These are phyloP conservation scores for Ammospiza caudacuta DNA, from an alignment of 2,113 vertebrate genomes.

Conservation along the genomic window DNA sequence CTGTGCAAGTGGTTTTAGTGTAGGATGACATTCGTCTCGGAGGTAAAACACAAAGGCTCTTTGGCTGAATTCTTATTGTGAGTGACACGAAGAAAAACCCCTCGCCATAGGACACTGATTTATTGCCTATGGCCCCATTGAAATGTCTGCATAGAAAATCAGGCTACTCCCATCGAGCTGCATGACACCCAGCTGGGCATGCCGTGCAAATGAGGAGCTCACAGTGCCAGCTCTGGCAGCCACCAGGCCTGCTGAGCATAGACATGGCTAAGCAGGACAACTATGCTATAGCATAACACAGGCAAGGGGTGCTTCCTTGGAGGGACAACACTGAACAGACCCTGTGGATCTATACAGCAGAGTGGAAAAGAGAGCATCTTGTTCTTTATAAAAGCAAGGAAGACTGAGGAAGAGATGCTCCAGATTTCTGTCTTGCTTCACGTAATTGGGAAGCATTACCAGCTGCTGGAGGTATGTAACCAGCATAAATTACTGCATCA, in stretches of 20 bases:
- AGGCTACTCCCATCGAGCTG: not conserved
- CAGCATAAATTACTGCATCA: slow-evolving; percentile 15
- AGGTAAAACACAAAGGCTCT: slow-evolving; percentile 10
- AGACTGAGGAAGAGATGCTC: not conserved
- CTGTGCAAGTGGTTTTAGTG: not conserved
- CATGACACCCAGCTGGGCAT: not conserved
- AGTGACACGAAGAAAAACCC: not conserved
- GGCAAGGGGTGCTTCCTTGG: not conserved
- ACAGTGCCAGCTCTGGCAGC: not conserved
- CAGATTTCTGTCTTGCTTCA: not conserved
- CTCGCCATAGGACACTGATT: not conserved
- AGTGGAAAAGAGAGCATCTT: not conserved
- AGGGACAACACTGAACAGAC: not conserved
- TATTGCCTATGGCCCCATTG: not conserved
- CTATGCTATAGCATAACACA: not conserved
- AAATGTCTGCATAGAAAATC: not conserved
- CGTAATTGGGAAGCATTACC: not conserved
- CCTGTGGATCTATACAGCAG: not conserved
- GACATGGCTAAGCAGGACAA: not conserved
- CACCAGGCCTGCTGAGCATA: not conserved
- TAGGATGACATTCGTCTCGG: not conserved
- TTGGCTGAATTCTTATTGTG: not conserved
- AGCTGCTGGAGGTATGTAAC: not conserved
- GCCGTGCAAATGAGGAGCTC: not conserved
- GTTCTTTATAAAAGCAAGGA: not conserved